Evolutionary conservation across 1,140 invertebrate species (phyloP), one percentile per base, ranked within the genome.

Genomic region (Drosophila simulans): DNA sequence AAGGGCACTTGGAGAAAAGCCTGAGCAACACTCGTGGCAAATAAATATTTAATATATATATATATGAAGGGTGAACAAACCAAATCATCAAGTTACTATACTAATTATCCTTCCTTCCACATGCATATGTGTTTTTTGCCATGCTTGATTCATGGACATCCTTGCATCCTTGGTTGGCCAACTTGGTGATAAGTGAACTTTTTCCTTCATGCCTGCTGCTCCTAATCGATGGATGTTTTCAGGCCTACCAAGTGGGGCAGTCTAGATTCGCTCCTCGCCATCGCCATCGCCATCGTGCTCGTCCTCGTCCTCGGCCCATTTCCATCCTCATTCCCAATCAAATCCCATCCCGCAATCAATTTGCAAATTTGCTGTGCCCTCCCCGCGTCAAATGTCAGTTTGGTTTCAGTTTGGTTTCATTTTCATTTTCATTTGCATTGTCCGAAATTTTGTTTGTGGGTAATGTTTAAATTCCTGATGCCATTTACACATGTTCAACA

Each of bases 401-500:
- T 64, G 63, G 82, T 72, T 69, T 89, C 17, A 17, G 17, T 17
- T 17, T 17, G 0, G 1, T 17, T 17, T 17, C 20, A 22, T 22
- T 22, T 22, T 22, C 46, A 70, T 80, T 85, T 74, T 66, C 77
- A 85, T 85, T 84, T 68, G 46, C 45, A 48, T 54, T 75, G 71
- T 60, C 42, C 56, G 49, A 37, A 45, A 45, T 62, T 12, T 13
- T 42, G 20, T 71, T 49, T 31, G 31, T 42, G 56, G 54, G 49
- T 65, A 72, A 71, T 77, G 69, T 81, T 86, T 78, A 76, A 79
- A 72, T 76, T 82, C 53, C 64, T 63, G 60, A 54, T 83, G 76
- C 68, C 72, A 78, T 80, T 88, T 83, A 80, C 84, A 83, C 77
- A 71, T 89, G 80, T 80, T 75, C 72, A 55, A 89, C 84, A 84